These are phyloP conservation scores for Pachyrhynchus sulphureomaculatus DNA, from an alignment of 1,140 invertebrate species.

Conservation along the genomic window DNA sequence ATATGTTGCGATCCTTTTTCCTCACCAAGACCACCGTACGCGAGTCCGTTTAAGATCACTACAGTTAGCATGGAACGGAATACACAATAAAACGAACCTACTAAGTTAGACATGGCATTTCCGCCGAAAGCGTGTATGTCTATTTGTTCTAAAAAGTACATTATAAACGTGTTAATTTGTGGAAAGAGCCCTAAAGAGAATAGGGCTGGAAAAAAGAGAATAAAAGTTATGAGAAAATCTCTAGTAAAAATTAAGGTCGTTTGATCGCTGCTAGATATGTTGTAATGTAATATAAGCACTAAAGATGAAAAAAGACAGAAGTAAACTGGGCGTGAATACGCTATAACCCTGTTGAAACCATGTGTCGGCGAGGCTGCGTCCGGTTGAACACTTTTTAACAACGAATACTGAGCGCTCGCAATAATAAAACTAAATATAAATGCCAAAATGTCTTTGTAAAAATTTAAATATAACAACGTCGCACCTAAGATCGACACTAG, in stretches of 20 bases:
- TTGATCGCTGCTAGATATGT: slow-evolving; percentile 57
- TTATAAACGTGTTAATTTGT: slow-evolving; percentile 94
- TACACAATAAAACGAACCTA: slow-evolving; percentile 83
- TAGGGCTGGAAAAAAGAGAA: slow-evolving; percentile 88
- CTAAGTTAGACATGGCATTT: slow-evolving; percentile 88
- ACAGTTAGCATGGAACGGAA: slow-evolving; percentile 79
- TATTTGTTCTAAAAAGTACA: slow-evolving; percentile 93
- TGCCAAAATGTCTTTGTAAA: slow-evolving; percentile 90
- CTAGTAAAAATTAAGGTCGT: slow-evolving; percentile 67
- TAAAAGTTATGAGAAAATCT: slow-evolving; percentile 75
- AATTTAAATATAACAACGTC: slow-evolving; percentile 76
- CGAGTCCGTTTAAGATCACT: slow-evolving; percentile 83
- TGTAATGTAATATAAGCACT: slow-evolving; percentile 68
- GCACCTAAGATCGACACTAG: slow-evolving; percentile 84
- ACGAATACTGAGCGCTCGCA: slow-evolving; percentile 94
- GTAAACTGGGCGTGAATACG: slow-evolving; percentile 92
- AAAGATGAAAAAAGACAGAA: slow-evolving; percentile 85
- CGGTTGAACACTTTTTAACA: slow-evolving; percentile 98
- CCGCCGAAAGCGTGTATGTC: slow-evolving; percentile 98
- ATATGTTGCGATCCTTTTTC: slow-evolving; percentile 86
- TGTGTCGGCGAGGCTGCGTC: slow-evolving; percentile 98
- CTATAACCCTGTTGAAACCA: slow-evolving; percentile 95
- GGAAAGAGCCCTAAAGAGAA: slow-evolving; percentile 94
- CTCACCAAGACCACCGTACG: slow-evolving; percentile 79
- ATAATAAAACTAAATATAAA: slow-evolving; percentile 97